Conservation (phyloP, 2,888 invertebrate species). For the Ctena decussata region DNA sequence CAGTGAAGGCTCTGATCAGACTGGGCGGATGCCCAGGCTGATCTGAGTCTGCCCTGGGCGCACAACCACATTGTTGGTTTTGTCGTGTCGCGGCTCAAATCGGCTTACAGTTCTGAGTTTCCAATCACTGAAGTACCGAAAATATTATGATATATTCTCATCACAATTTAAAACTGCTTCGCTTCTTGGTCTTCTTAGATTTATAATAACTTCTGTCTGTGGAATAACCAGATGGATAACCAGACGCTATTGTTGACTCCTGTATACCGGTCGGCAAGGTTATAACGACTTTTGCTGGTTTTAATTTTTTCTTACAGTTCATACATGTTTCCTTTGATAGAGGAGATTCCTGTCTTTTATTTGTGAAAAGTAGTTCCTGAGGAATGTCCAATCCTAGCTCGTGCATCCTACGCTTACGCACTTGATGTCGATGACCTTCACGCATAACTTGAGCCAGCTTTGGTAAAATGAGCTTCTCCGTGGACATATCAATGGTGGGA, state of each 20-base stretch:
- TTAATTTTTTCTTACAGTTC: constrained; percentile 46
- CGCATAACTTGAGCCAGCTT: constrained; percentile 64
- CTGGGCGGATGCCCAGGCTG: no score
- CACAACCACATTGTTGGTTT: no score
- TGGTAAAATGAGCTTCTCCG: constrained; percentile 66
- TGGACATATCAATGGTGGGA: constrained; percentile 72
- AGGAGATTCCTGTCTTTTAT: constrained; percentile 59
- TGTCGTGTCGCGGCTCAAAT: no score
- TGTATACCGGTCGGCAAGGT: not conserved
- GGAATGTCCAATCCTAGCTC: constrained; percentile 69
- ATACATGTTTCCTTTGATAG: constrained; percentile 46
- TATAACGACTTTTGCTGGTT: not conserved
- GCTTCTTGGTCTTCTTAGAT: not conserved
- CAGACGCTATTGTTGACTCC: not conserved
- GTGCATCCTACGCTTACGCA: constrained; percentile 65
- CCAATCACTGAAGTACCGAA: no score
- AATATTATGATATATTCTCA: not conserved
- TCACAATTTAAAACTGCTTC: not conserved
- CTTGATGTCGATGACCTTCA: constrained; percentile 71
- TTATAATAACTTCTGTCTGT: not conserved
- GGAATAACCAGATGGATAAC: not conserved
- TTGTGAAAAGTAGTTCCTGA: constrained; percentile 30
- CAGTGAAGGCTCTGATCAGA: no score
- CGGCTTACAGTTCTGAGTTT: no score
- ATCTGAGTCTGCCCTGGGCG: no score